Base-by-base conservation (phyloP, 2,797 vertebrate genomes). In the Gymnothorax javanicus region DNA sequence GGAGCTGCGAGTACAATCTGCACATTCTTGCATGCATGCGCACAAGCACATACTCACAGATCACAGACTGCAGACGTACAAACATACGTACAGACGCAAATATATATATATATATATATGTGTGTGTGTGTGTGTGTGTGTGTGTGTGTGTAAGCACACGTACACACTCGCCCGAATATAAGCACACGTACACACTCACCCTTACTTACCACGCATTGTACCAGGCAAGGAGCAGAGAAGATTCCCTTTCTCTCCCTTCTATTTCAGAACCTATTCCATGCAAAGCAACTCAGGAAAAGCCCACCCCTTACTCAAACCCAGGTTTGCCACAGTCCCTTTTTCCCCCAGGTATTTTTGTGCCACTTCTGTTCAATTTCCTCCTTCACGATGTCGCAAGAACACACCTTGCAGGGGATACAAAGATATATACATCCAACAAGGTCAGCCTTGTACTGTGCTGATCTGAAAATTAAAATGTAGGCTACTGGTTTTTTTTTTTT, bases 121-220 rank as follows among this genome's bases (percentile, higher is more conserved):
- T 1, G 33, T 43, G 33, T 43, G 33, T 43, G 33, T 43, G 2
- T 1, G 33, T 43, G 33, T 43, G 33, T 43, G 33, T 43, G 2
- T 1, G 33, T 43, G 33, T 43, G 2, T 1, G 33, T 43, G 33
- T 43, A 43, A 43, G 33, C 33, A 71, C 27, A 43, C 57, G 85
- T 9, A 23, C 43, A 23, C 17, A 54, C 13, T 20, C 0, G 3
- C 50, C 52, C 50, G n/a, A 27, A 71, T 7, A 12, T 13, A 87
- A 17, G 25, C 59, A 84, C 17, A 59, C 20, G 2, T 43, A 62
- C 6, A 62, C 4, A 83, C 23, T 25, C 64, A 83, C 62, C 50
- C 43, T 69, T 84, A 88, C 91, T 92, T 84, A 92, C 91, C 91
- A 90, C 85, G 88, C 91, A 92, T 92, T 82, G 88, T 89, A 89